Percentiles rank a stretch among this genome's conserved stretches.
These are phyloP conservation scores for Chrosomus eos DNA, from an alignment of 2,797 vertebrate genomes.

Conservation along the genomic window DNA sequence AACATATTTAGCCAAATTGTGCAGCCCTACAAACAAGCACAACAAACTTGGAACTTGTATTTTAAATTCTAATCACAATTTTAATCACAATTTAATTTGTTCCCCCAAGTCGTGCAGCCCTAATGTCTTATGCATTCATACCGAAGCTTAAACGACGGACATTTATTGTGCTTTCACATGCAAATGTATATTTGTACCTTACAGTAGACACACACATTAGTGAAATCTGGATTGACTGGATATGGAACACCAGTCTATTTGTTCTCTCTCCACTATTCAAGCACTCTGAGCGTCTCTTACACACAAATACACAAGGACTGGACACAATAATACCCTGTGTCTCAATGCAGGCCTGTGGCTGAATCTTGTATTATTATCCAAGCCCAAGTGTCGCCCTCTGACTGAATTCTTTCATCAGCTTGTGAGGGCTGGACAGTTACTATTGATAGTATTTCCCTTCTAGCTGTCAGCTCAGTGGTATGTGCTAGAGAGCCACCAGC, in stretches of 20 bases:
- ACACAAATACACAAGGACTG: neutral
- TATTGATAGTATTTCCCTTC: slow-evolving; percentile 45
- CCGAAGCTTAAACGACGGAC: neutral
- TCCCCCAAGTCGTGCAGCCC: neutral
- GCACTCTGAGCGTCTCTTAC: neutral
- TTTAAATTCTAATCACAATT: neutral
- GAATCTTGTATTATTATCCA: slow-evolving; percentile 1
- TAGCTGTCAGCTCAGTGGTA: slow-evolving; percentile 19
- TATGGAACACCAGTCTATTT: slow-evolving; percentile 22
- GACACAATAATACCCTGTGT: neutral
- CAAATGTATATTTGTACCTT: neutral
- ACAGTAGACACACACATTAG: neutral
- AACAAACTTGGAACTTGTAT: neutral
- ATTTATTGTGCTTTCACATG: neutral
- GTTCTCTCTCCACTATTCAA: slow-evolving; percentile 14
- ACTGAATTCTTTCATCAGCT: slow-evolving; percentile 29
- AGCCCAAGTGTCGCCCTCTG: slow-evolving; percentile 2
- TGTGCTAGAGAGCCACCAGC: neutral
- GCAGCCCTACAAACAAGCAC: neutral
- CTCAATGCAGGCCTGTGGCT: neutral
- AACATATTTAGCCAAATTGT: neutral
- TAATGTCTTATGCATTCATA: neutral
- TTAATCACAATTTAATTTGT: neutral
- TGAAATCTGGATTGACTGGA: neutral
- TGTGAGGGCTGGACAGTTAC: slow-evolving; percentile 32